These are phyloP conservation scores for Brienomyrus longianalis DNA, from an alignment of 2,113 vertebrate genomes.

Conservation along the genomic window DNA sequence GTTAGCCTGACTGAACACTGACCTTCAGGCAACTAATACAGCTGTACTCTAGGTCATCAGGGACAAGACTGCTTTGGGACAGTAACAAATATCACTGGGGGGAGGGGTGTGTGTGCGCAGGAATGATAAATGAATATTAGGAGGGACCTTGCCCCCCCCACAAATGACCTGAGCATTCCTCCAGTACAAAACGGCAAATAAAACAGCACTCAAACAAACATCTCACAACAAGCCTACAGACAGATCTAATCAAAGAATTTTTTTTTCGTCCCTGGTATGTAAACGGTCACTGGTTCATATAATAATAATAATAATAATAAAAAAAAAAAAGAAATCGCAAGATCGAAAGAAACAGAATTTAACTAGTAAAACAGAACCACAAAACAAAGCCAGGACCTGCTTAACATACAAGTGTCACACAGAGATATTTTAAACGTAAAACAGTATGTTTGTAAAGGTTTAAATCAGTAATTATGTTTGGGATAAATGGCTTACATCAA, in stretches of 20 bases:
- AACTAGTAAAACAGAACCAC: background rate
- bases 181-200: background rate
- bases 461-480: background rate
- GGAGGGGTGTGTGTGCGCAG: background rate
- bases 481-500: constrained; percentile 5
- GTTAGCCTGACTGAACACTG: background rate
- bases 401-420: background rate
- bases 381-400: background rate
- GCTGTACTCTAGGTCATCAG: background rate
- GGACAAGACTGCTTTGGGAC: background rate
- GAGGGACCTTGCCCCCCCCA: background rate
- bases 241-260: background rate
- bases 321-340: background rate
- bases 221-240: background rate
- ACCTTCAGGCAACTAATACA: background rate
- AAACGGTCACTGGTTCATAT: background rate
- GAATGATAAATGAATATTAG: background rate
- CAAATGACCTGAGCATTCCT: background rate
- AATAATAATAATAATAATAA: background rate
- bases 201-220: background rate
- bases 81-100: background rate
- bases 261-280: background rate
- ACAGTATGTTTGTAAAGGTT: background rate
- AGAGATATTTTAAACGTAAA: background rate
- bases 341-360: background rate